phyloP scores from a whole-genome alignment of 1,140 invertebrate genomes.

The Drosophila quadrilineata region DNA sequence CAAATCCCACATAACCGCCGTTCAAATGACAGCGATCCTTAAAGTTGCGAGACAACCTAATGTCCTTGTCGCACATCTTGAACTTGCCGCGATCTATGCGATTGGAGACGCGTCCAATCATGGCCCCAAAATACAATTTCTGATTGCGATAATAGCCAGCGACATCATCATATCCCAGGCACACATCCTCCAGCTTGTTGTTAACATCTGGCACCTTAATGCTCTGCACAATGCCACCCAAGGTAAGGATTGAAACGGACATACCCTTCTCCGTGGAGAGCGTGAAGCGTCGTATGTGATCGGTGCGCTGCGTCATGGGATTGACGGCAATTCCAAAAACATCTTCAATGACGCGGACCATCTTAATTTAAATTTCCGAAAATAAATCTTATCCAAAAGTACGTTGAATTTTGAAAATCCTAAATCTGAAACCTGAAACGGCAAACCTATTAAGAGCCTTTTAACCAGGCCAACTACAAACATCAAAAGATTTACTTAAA shows the following conservation, averaged over 20 bases:
- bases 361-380: too few relatives aligned
- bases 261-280: slow-evolving; percentile 84
- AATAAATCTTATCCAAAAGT: too few relatives aligned
- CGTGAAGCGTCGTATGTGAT: slow-evolving; percentile 83
- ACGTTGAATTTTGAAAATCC: too few relatives aligned
- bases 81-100: slow-evolving; percentile 88
- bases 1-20: slow-evolving; percentile 93
- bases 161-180: slow-evolving; percentile 90
- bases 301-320: slow-evolving; percentile 75
- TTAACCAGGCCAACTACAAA: too few relatives aligned
- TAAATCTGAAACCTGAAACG: too few relatives aligned
- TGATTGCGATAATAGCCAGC: slow-evolving; percentile 82
- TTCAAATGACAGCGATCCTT: slow-evolving; percentile 88
- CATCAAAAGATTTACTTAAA: too few relatives aligned
- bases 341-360: slow-evolving; percentile 74
- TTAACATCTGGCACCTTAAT: slow-evolving; percentile 88
- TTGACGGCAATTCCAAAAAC: slow-evolving; percentile 68
- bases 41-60: slow-evolving; percentile 87
- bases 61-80: slow-evolving; percentile 84
- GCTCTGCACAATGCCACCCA: slow-evolving; percentile 89
- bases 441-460: too few relatives aligned
- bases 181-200: slow-evolving; percentile 86
- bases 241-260: slow-evolving; percentile 84
- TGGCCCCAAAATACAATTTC: slow-evolving; percentile 91
- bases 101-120: slow-evolving; percentile 93